Conservation (phyloP, 2,113 vertebrate genomes). For the Empidonax traillii region DNA sequence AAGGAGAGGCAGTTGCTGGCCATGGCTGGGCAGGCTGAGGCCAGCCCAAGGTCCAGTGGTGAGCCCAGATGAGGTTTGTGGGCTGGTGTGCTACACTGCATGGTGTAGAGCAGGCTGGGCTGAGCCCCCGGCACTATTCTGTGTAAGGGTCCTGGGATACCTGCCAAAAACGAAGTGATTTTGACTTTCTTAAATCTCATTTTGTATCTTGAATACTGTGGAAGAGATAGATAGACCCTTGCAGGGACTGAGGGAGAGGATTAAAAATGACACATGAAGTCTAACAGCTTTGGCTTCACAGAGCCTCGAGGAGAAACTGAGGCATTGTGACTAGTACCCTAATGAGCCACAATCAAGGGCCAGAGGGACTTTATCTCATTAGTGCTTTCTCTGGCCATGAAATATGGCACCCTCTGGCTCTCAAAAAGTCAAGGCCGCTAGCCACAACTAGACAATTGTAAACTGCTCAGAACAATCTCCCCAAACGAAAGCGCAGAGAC, state of each 20-base stretch:
- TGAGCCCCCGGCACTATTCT: background rate
- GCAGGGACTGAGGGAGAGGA: background rate
- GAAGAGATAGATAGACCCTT: background rate
- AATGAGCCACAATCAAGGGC: background rate
- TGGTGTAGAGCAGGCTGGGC: background rate
- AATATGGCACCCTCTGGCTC: background rate
- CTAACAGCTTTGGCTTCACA: background rate
- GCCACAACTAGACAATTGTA: background rate
- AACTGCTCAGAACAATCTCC: background rate
- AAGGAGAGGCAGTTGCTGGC: background rate
- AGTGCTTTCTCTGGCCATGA: background rate
- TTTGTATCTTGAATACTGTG: background rate
- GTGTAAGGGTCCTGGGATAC: background rate
- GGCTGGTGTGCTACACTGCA: fast-evolving
- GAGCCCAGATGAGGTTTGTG: background rate
- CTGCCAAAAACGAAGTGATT: background rate
- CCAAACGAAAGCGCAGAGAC: background rate
- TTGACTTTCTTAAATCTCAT: background rate
- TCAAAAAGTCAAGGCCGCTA: background rate
- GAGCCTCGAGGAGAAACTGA: background rate
- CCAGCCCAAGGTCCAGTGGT: background rate
- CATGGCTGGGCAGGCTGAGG: background rate
- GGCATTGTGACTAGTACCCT: background rate
- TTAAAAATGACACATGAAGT: background rate
- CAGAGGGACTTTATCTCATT: background rate